These are phyloP conservation scores for Eledone cirrhosa DNA, from an alignment of 2,888 invertebrate species.

Conservation along the genomic window DNA sequence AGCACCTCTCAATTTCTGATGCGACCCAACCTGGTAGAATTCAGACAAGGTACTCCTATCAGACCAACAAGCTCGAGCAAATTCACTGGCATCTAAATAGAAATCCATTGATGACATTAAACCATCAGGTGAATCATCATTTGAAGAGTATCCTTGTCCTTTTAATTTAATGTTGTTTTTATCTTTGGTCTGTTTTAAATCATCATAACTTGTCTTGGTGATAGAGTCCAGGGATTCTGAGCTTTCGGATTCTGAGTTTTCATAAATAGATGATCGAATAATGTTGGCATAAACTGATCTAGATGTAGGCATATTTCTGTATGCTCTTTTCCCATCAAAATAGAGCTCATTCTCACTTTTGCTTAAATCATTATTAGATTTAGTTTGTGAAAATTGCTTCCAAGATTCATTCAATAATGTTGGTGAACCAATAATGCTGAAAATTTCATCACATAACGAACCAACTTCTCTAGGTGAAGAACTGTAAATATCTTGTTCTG, in stretches of 20 bases:
- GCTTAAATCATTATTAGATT: not conserved
- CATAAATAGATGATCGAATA: not conserved
- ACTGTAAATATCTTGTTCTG: constrained; percentile 8
- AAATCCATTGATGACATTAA: constrained; percentile 17
- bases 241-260: constrained; percentile 13
- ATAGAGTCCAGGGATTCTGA: not conserved
- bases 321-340: not conserved
- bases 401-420: constrained; percentile 10
- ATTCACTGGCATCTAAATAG: constrained; percentile 21
- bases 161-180: constrained; percentile 13
- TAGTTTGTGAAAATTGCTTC: not conserved
- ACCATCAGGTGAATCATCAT: constrained; percentile 19
- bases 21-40: not conserved
- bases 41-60: constrained; percentile 23
- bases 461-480: constrained; percentile 5
- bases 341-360: not conserved
- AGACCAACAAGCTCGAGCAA: constrained; percentile 25
- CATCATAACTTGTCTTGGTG: not conserved
- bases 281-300: constrained; percentile 9
- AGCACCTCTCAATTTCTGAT: not conserved
- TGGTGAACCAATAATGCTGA: constrained; percentile 21
- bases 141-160: constrained; percentile 14
- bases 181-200: constrained; percentile 14
- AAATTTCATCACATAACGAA: constrained; percentile 19
- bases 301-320: not conserved